Base-by-base conservation (phyloP, 1,140 invertebrate genomes). In the Leptinotarsa undecemlineata region DNA sequence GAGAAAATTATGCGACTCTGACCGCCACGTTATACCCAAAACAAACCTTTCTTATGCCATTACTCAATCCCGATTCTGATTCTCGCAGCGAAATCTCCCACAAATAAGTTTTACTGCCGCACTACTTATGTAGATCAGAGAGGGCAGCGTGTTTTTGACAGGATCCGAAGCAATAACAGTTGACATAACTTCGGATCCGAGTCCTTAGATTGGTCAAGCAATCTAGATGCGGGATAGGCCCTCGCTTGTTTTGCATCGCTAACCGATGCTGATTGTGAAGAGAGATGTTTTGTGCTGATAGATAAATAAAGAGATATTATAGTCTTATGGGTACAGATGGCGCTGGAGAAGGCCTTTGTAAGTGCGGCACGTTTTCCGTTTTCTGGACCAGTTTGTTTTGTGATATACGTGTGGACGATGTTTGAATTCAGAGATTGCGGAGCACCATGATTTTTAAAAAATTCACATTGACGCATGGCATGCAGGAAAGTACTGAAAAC, bases 221-320 rank as follows among this genome's bases (percentile, higher is more conserved):
- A 78, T 82, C 79, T 77, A 81, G 79, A 81, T 80, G 78, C 79
- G 77, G 47, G 71, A 63, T 64, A 48, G 81, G 76, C 23, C 72
- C 73, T 69, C 62, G 57, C 75, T 47, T 48, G 76, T 76, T 77
- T 80, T 77, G 76, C 79, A 77, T 80, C 76, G 73, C 72, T 78
- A 74, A 76, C 76, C 74, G 68, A 74, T 76, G 66, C 67, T 57
- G 26, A 62, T 69, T 69, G 64, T 61, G 47, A 42, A 68, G 21
- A 26, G 23, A 70, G 76, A 78, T 78, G 79, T 80, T 81, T 80
- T 78, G 80, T 79, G 79, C 79, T 81, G 79, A 81, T 81, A 81
- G 80, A 82, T 82, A 81, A 80, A 82, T 82, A 82, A 81, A 79
- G 77, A 79, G 81, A 82, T 81, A 79, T 78, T 76, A 73, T 69